Evolutionary conservation across 2,797 vertebrate species (phyloP).

Genomic region (Lemur catta): DNA sequence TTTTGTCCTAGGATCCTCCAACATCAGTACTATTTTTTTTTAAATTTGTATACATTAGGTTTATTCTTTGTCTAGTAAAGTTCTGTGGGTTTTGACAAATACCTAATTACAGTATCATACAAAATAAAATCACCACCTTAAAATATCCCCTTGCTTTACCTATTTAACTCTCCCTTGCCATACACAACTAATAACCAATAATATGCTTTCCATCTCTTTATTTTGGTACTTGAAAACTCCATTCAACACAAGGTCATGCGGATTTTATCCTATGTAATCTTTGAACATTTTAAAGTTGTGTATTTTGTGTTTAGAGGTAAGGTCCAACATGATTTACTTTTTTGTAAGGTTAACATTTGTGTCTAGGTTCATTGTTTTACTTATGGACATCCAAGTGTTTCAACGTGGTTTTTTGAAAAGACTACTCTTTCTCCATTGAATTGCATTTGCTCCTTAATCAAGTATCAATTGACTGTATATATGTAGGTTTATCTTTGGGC

Average conservation of each 20-base stretch:
- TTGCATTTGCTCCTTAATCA: background rate
- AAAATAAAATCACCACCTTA: background rate
- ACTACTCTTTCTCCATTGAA: background rate
- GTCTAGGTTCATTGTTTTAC: background rate
- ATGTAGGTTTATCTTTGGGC: background rate
- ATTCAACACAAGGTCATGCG: background rate
- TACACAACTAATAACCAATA: background rate
- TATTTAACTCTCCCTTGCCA: background rate
- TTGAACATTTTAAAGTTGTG: background rate
- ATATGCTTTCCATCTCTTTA: background rate
- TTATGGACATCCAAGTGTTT: background rate
- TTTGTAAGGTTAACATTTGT: background rate
- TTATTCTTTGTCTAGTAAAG: background rate
- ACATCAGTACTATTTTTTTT: background rate
- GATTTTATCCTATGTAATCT: background rate
- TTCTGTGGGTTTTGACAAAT: background rate
- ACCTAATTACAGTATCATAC: background rate
- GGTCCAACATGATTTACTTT: background rate
- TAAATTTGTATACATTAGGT: background rate
- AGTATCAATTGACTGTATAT: background rate
- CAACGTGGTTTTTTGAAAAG: background rate
- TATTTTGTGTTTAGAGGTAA: background rate
- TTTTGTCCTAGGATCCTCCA: background rate
- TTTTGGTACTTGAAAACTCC: background rate
- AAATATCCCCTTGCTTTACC: background rate